Conservation (phyloP, 2,797 vertebrate species). For the Cynodonichthys magdalenae region DNA sequence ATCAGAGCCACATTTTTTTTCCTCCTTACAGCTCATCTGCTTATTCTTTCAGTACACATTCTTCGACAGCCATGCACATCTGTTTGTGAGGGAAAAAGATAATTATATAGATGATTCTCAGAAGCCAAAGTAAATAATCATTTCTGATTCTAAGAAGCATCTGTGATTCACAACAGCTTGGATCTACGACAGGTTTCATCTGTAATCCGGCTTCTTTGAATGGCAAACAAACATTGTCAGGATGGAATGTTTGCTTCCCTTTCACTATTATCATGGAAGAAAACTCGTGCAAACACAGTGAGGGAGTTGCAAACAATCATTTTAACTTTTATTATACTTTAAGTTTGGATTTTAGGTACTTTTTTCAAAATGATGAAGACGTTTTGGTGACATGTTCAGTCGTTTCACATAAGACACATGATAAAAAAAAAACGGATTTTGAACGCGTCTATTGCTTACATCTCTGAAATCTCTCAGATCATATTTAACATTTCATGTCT, state of each 20-base stretch:
- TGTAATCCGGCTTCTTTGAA: constrained; percentile 23
- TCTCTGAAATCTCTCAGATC: constrained; percentile 6
- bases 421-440: constrained; percentile 4
- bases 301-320: constrained; percentile 4
- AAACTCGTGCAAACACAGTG: not conserved
- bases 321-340: not conserved
- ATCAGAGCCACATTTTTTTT: constrained; percentile 20
- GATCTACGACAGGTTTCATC: constrained; percentile 23
- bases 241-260: not conserved
- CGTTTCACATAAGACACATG: not conserved
- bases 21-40: constrained; percentile 13
- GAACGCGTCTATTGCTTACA: not conserved
- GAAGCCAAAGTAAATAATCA: constrained; percentile 36
- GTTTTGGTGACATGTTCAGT: not conserved
- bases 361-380: constrained; percentile 1
- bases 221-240: constrained; percentile 9
- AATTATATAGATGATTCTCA: constrained; percentile 14
- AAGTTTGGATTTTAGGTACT: not conserved
- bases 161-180: constrained; percentile 34
- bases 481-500: not conserved
- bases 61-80: constrained; percentile 35
- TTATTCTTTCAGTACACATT: constrained; percentile 11
- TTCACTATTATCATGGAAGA: constrained; percentile 3
- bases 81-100: constrained; percentile 12
- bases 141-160: constrained; percentile 27